phyloP scores from a whole-genome alignment of 2,888 invertebrate species.

The Orchestes rusci region DNA sequence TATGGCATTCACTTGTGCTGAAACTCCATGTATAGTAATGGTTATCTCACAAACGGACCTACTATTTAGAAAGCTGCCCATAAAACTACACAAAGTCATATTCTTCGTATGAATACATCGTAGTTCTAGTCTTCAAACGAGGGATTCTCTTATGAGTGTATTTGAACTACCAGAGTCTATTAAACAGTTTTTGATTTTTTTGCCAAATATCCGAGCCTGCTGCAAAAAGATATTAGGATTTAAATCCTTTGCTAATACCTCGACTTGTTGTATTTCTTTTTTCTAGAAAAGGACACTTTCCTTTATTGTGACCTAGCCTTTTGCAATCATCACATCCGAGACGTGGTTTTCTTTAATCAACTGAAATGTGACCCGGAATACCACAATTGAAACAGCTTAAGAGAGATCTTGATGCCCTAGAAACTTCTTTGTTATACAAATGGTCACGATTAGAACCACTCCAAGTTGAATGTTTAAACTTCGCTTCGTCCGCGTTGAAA shows the following conservation, averaged over 20 bases:
- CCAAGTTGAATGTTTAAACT: neutral
- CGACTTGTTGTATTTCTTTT: neutral
- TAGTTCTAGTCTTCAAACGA: neutral
- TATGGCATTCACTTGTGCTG: too few relatives aligned
- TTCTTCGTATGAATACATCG: neutral
- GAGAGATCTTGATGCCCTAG: neutral
- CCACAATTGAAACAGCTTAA: neutral
- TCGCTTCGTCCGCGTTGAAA: neutral
- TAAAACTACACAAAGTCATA: too few relatives aligned
- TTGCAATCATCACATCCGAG: neutral
- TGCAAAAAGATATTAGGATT: neutral
- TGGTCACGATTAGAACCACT: neutral
- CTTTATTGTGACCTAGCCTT: neutral
- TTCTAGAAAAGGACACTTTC: neutral
- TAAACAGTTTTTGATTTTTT: neutral
- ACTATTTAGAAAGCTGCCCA: too few relatives aligned
- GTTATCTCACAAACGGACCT: too few relatives aligned
- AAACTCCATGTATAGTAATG: too few relatives aligned
- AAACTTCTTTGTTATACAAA: neutral
- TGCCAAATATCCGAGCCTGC: neutral
- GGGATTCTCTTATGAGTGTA: neutral
- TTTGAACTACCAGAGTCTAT: neutral
- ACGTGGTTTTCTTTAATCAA: neutral
- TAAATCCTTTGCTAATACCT: neutral
- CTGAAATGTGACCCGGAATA: neutral